Evolutionary conservation across 2,888 invertebrate species (phyloP).

Genomic region (Galeruca laticollis): DNA sequence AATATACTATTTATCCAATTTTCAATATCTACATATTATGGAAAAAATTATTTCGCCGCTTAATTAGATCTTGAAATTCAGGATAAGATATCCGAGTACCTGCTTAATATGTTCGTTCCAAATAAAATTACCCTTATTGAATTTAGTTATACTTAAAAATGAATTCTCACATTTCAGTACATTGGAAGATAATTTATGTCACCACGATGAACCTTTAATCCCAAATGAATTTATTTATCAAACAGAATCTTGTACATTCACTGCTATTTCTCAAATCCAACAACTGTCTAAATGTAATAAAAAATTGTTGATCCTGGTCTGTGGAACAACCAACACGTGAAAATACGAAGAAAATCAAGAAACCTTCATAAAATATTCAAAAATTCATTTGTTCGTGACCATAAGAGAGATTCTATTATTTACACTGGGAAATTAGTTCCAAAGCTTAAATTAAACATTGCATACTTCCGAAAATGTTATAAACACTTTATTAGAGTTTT

Average conservation of each 20-base stretch:
- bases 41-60: too few species aligned
- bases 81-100: too few species aligned
- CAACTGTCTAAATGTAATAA: constrained; percentile 22
- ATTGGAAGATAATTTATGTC: too few species aligned
- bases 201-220: too few species aligned
- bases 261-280: background rate
- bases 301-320: constrained; percentile 23
- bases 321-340: constrained; percentile 23
- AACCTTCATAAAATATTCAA: constrained; percentile 40
- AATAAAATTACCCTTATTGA: too few species aligned
- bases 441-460: constrained; percentile 39
- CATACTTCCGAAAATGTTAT: constrained; percentile 27
- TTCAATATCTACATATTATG: too few species aligned
- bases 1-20: too few species aligned
- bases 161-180: too few species aligned
- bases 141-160: too few species aligned
- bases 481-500: constrained; percentile 24
- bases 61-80: too few species aligned
- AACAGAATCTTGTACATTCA: background rate
- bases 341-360: constrained; percentile 39
- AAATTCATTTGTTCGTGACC: constrained; percentile 43
- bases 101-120: too few species aligned
- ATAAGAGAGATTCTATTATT: constrained; percentile 42
- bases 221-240: background rate
- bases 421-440: constrained; percentile 40